These are phyloP conservation scores for Scelioninae gen. 2 DNA, from an alignment of 2,888 invertebrate genomes.

Conservation along the genomic window DNA sequence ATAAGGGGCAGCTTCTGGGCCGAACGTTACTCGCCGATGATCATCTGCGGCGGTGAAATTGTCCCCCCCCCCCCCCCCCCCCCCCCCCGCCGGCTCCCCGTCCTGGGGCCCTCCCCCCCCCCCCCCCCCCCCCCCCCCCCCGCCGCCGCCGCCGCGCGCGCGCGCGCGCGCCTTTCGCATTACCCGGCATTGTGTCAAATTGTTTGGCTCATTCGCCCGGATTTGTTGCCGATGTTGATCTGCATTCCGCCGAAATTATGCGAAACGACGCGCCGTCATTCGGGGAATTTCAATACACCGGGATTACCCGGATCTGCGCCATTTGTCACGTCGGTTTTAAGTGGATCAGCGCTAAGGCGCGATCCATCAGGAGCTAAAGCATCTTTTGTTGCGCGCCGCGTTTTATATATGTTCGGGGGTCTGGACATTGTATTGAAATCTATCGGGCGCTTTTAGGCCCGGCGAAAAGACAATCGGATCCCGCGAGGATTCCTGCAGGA, in stretches of 20 bases:
- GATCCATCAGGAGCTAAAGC: slow-evolving; percentile 47
- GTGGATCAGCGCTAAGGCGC: slow-evolving; percentile 42
- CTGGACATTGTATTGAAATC: not conserved
- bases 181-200: slow-evolving; percentile 65
- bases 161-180: slow-evolving; percentile 46
- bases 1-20: no score
- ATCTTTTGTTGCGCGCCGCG: slow-evolving; percentile 25
- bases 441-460: no score
- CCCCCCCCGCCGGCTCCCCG: slow-evolving; percentile 17
- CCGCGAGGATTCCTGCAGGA: no score
- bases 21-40: no score
- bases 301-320: slow-evolving; percentile 52
- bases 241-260: slow-evolving; percentile 49
- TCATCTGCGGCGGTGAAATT: no score
- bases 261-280: slow-evolving; percentile 41
- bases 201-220: slow-evolving; percentile 68
- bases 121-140: slow-evolving; percentile 14
- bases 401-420: not conserved
- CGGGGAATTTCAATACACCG: slow-evolving; percentile 52
- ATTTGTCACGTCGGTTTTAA: slow-evolving; percentile 52
- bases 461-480: no score
- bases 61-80: no score
- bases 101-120: no score
- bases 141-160: slow-evolving; percentile 15
- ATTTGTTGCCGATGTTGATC: slow-evolving; percentile 62